Evolutionary conservation across 2,888 invertebrate species (phyloP).

Genomic region (Prenolepis imparis): DNA sequence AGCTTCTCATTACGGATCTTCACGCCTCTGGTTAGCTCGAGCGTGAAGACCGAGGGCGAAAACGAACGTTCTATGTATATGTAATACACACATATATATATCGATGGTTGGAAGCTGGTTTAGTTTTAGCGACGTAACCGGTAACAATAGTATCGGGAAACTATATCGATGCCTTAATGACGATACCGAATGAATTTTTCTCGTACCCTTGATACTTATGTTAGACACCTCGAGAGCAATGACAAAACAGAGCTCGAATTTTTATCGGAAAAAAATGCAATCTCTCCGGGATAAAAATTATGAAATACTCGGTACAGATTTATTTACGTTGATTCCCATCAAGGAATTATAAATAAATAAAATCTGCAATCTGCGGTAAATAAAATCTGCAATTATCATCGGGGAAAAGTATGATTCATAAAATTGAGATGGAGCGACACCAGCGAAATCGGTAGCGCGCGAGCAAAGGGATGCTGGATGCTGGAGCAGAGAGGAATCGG

Average conservation of each 20-base stretch:
- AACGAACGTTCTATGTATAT: not conserved
- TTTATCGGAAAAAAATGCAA: not conserved
- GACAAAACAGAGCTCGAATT: not conserved
- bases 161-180: not conserved
- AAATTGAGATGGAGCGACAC: not conserved
- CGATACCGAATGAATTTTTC: not conserved
- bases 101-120: not conserved
- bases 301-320: not conserved
- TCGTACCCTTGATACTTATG: not conserved
- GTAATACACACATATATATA: not conserved
- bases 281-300: not conserved
- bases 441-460: not conserved
- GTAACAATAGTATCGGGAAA: not conserved
- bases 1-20: conserved; percentile 41
- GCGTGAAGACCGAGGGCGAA: conserved; percentile 17
- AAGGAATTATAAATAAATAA: too few relatives aligned
- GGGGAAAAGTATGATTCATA: not conserved
- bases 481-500: not conserved
- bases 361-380: not conserved
- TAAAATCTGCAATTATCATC: not conserved
- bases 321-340: not conserved
- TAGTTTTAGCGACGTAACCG: not conserved
- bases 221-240: not conserved
- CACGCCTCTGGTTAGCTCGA: conserved; percentile 27
- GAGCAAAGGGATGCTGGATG: conserved; percentile 1